These are phyloP conservation scores for Boulengeromyrus knoepffleri DNA, from an alignment of 2,113 vertebrate genomes.

Conservation along the genomic window DNA sequence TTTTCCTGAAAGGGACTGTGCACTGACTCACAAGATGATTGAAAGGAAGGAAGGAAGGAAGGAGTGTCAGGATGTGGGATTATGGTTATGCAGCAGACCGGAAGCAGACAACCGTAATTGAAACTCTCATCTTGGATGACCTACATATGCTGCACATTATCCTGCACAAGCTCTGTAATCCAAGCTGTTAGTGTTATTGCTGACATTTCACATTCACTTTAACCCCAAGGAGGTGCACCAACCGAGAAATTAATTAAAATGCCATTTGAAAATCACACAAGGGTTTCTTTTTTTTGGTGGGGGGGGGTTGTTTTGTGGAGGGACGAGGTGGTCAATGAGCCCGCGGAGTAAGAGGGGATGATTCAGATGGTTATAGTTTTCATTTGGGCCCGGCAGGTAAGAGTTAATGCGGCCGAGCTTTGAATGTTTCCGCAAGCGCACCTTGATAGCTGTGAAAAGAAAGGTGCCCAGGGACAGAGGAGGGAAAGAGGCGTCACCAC, in stretches of 20 bases:
- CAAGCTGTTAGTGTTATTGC: conserved; percentile 5
- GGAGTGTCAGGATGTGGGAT: neutral
- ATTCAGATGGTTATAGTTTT: neutral
- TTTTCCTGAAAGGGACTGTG: neutral
- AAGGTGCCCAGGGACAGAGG: neutral
- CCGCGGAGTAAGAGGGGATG: neutral
- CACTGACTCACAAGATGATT: neutral
- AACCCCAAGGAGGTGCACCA: neutral
- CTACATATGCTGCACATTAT: neutral
- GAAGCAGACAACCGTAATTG: neutral
- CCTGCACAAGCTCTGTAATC: neutral
- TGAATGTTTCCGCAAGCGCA: neutral
- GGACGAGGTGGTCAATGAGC: neutral
- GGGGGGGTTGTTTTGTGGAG: neutral
- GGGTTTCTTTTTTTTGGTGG: neutral
- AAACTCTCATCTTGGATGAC: neutral
- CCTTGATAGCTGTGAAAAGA: neutral
- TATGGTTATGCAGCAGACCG: neutral
- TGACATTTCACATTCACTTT: conserved; percentile 9
- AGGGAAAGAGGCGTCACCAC: neutral
- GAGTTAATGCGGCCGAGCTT: neutral
- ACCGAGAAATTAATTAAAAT: neutral
- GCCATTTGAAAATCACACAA: conserved; percentile 6
- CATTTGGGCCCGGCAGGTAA: neutral
- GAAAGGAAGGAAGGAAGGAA: neutral